These are phyloP conservation scores for Chironomus tepperi DNA, from an alignment of 1,140 invertebrate species.

Conservation along the genomic window DNA sequence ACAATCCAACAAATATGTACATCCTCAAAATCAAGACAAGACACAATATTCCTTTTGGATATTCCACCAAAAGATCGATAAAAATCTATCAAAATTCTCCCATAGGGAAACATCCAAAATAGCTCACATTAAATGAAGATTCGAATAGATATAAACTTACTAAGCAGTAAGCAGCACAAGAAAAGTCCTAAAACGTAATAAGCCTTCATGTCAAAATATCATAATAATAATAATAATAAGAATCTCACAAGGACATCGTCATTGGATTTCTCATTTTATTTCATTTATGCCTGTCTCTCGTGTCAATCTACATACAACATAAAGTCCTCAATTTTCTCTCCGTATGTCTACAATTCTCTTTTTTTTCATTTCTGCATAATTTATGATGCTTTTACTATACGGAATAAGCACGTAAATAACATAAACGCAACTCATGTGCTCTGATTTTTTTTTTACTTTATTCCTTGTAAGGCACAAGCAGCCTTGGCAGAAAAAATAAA, in stretches of 20 bases:
- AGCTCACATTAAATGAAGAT: no score
- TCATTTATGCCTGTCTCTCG: not conserved
- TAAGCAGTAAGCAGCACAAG: not conserved
- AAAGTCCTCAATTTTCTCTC: not conserved
- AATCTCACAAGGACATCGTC: constrained; percentile 12
- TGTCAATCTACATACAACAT: not conserved
- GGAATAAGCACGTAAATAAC: constrained; percentile 5
- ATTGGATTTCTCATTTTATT: not conserved
- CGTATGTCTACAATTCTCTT: not conserved
- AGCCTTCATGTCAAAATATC: constrained; percentile 2
- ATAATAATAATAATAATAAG: not conserved
- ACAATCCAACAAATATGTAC: no score
- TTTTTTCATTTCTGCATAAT: not conserved
- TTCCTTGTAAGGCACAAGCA: no score
- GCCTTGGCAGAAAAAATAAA: not conserved
- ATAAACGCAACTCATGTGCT: not conserved
- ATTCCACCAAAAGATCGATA: no score
- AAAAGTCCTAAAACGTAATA: constrained; percentile 7
- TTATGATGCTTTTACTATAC: constrained; percentile 2
- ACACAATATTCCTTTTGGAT: no score
- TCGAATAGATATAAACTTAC: not conserved
- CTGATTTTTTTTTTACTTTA: not conserved
- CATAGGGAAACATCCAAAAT: no score
- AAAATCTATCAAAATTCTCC: no score
- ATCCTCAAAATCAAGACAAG: no score